phyloP scores from a whole-genome alignment of 2,113 vertebrate genomes.

The Nycticorax nycticorax region DNA sequence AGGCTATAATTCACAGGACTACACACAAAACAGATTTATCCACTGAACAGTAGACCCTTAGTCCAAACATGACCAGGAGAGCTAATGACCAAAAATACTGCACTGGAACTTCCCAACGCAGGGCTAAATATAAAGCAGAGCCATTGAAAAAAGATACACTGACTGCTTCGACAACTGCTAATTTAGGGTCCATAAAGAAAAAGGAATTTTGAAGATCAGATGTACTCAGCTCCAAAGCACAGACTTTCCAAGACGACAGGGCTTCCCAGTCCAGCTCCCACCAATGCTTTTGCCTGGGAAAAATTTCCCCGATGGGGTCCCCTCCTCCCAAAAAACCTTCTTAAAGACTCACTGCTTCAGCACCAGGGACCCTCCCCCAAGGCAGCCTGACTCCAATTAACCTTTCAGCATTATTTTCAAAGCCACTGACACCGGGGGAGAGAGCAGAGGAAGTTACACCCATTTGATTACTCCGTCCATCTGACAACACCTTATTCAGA shows the following conservation, averaged over 20 bases:
- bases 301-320: not conserved
- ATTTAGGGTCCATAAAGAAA: not conserved
- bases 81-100: not conserved
- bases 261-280: not conserved
- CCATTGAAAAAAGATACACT: not conserved
- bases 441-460: constrained; percentile 36
- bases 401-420: not conserved
- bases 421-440: not conserved
- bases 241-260: constrained; percentile 56
- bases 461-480: not conserved
- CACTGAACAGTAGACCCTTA: not conserved
- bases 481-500: constrained; percentile 1
- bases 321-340: not conserved
- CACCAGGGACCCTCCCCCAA: not conserved
- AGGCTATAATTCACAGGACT: not conserved
- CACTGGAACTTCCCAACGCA: not conserved
- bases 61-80: not conserved
- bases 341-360: not conserved
- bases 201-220: constrained; percentile 1
- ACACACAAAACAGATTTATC: not conserved
- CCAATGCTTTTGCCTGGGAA: not conserved
- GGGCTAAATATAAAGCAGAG: constrained; percentile 29
- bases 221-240: not conserved
- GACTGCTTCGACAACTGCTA: not conserved
- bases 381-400: not conserved